Base-by-base conservation (phyloP, 2,888 invertebrate species). In the Gymnosoma rotundatum region DNA sequence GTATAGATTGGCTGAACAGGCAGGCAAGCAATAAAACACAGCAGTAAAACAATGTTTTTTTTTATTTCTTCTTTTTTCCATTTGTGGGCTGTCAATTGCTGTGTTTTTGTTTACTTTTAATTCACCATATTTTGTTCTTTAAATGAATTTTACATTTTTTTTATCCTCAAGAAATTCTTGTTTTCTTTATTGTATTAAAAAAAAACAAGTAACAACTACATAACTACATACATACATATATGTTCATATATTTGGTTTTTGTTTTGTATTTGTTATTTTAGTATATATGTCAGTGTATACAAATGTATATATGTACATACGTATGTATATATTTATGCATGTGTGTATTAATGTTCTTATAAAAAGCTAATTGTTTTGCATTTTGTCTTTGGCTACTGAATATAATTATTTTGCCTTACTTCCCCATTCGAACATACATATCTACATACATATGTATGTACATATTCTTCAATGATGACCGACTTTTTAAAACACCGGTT, bases 1-100 rank as follows among this genome's bases (percentile, higher is more conserved):
- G 88, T 78, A 80, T 74, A 25, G 36, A 56, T 48, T 83, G 86
- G 80, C 83, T 88, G 88, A 84, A 85, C 83, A 78, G n/a, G 42
- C 42, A 69, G 52, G 20, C 69, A 70, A 48, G 61, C 56, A 63
- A 69, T 20, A 36, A n/a, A 42, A 50, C 18, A 32, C 18, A 69
- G 21, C 75, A 66, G 50, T 81, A 70, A 74, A 73, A 67, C 56
- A 64, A 75, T 63, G 20, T 76, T 69, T 78, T 52, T 67, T 56
- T 52, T 18, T 16, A n/a, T 0, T 79, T 72, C 38, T 72, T 61
- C 25, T 66, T 72, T 80, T 73, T 74, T 81, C 56, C 78, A 78
- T 78, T 78, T 76, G 73, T 72, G 72, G 42, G n/a, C 69, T 36
- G 50, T 73, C 56, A 75, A 20, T 76, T 63, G 54, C 69, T 72